phyloP scores from a whole-genome alignment of 2,797 vertebrate genomes.

The Pogoniulus pusillus region DNA sequence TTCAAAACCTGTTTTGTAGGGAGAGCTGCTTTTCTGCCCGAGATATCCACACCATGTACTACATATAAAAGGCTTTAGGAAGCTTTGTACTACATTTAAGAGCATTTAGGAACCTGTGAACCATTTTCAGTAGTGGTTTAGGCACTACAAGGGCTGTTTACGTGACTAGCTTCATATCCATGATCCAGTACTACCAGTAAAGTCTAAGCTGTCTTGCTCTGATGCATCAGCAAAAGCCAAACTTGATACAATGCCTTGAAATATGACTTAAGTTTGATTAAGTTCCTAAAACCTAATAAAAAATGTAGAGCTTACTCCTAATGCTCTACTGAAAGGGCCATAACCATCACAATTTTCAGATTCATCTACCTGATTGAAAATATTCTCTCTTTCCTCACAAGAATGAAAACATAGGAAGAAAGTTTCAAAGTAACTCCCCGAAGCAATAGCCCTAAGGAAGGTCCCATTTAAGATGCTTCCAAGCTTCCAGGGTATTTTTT shows the following conservation, averaged over 20 bases:
- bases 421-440: background rate
- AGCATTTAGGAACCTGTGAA: background rate
- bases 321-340: background rate
- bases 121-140: background rate
- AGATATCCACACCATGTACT: background rate
- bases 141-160: background rate
- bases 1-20: background rate
- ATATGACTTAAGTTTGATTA: background rate
- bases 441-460: background rate
- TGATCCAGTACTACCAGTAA: too few relatives aligned
- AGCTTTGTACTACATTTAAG: background rate
- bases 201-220: background rate
- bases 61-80: too few relatives aligned
- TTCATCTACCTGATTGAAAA: background rate
- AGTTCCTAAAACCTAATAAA: background rate
- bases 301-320: background rate
- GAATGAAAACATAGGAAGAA: constrained; percentile 35
- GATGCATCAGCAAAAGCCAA: background rate
- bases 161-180: background rate
- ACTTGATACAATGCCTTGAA: constrained; percentile 2
- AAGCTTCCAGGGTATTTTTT: background rate
- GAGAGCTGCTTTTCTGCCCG: background rate
- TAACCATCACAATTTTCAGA: background rate
- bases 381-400: background rate
- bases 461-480: constrained; percentile 14